These are phyloP conservation scores for Ophioninae sp. DNA, from an alignment of 2,888 invertebrate species.

Conservation along the genomic window DNA sequence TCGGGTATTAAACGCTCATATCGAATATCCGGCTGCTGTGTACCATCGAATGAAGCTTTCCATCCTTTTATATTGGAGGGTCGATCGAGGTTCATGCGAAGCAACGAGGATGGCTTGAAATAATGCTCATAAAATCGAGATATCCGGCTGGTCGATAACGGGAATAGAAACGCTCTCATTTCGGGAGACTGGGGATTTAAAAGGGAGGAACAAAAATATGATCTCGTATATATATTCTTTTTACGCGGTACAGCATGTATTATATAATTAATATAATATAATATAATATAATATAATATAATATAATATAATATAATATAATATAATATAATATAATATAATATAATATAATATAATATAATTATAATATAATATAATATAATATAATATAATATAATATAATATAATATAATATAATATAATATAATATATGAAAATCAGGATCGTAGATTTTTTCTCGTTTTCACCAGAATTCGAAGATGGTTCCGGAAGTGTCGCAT, in stretches of 20 bases:
- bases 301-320: background rate
- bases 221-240: background rate
- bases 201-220: background rate
- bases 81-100: background rate
- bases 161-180: background rate
- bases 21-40: background rate
- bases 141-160: background rate
- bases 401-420: background rate
- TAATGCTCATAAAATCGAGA: constrained; percentile 1
- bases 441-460: background rate
- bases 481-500: background rate
- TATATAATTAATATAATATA: too few relatives aligned
- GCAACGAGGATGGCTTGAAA: background rate
- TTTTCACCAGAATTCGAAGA: background rate
- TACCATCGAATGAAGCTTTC: background rate
- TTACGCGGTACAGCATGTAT: background rate
- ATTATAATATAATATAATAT: background rate
- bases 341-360: background rate
- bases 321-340: background rate
- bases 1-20: background rate
- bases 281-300: background rate
- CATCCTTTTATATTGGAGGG: background rate
- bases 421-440: background rate
- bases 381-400: background rate
- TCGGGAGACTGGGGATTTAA: background rate